Evolutionary conservation across 2,797 vertebrate species (phyloP).

Genomic region (Pangasius djambal): DNA sequence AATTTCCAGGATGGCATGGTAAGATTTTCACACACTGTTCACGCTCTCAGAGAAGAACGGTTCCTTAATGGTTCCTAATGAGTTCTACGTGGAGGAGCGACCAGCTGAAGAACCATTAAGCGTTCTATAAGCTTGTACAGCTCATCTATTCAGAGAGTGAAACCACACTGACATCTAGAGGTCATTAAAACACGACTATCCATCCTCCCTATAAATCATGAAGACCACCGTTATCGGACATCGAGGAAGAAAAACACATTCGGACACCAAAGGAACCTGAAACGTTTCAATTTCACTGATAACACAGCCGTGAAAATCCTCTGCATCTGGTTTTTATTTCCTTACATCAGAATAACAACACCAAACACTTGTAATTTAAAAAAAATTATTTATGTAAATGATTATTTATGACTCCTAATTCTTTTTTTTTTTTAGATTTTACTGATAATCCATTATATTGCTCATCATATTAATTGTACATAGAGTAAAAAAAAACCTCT

Average conservation of each 20-base stretch:
- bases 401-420: conserved; percentile 36
- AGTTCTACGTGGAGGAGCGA: background rate
- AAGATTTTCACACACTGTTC: background rate
- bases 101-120: too few relatives aligned
- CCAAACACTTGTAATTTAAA: conserved; percentile 12
- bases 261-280: background rate
- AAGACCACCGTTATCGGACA: conserved; percentile 1
- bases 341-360: conserved; percentile 5
- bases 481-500: conserved; percentile 80
- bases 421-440: conserved; percentile 35
- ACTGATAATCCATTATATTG: conserved; percentile 66
- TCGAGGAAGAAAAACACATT: too few relatives aligned
- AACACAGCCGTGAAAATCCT: background rate
- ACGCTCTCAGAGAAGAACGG: background rate
- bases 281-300: background rate
- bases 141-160: background rate
- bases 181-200: conserved; percentile 13
- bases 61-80: background rate
- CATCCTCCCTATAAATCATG: conserved; percentile 24
- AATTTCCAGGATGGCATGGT: background rate
- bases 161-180: conserved; percentile 52
- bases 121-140: background rate
- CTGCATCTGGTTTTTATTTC: background rate
- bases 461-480: conserved; percentile 77
- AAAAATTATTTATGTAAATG: conserved; percentile 53